Percentiles rank a stretch among this genome's conserved stretches.
Conservation (phyloP, 2,888 invertebrate species). For the Stegana nigrithorax region DNA sequence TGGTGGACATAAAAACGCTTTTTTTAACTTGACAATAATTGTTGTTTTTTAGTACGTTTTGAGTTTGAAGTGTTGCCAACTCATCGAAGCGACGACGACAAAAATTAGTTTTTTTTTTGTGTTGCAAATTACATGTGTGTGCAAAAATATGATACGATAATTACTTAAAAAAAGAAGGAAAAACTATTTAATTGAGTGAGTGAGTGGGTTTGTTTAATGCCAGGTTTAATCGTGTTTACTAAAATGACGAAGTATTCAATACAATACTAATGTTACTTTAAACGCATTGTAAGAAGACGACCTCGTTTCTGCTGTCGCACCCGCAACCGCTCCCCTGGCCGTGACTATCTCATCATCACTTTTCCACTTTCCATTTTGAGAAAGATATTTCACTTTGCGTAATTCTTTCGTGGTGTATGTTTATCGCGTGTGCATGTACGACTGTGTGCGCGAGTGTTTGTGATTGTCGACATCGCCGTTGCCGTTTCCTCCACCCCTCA, state of each 20-base stretch:
- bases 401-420: slow-evolving; percentile 53
- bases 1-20: no score
- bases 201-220: not conserved
- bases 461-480: slow-evolving; percentile 45
- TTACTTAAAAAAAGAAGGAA: not conserved
- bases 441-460: slow-evolving; percentile 33
- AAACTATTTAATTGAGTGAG: slow-evolving; percentile 9
- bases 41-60: not conserved
- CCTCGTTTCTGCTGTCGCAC: slow-evolving; percentile 10
- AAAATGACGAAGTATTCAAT: not conserved
- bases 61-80: not conserved
- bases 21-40: no score
- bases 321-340: slow-evolving; percentile 5
- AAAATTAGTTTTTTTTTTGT: slow-evolving; percentile 1
- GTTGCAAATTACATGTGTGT: slow-evolving; percentile 13
- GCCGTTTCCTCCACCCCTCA: slow-evolving; percentile 30
- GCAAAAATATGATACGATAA: slow-evolving; percentile 16
- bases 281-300: not conserved
- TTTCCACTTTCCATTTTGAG: slow-evolving; percentile 61
- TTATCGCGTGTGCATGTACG: slow-evolving; percentile 19
- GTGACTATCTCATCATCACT: slow-evolving; percentile 37
- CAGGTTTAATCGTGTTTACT: no score
- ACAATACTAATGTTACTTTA: not conserved
- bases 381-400: slow-evolving; percentile 64
- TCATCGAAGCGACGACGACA: not conserved